Evolutionary conservation across 2,888 invertebrate species (phyloP).

Genomic region (Hirudinaria manillensis): DNA sequence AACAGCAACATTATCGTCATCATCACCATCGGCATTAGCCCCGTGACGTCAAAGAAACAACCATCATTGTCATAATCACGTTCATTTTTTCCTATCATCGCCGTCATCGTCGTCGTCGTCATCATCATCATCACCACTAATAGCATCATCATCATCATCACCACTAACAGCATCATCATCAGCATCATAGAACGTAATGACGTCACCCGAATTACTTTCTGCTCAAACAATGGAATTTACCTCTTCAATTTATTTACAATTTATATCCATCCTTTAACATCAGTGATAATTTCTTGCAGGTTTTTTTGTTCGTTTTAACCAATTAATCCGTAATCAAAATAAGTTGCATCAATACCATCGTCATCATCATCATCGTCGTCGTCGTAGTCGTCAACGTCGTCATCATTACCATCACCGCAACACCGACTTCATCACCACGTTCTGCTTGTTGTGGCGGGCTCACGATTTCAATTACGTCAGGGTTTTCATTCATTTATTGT

Average conservation of each 20-base stretch:
- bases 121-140: slow-evolving; percentile 24
- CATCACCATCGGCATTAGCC: slow-evolving; percentile 10
- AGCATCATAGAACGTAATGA: too few species aligned
- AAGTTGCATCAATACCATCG: neutral
- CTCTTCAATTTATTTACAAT: too few species aligned
- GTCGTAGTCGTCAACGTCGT: slow-evolving; percentile 4
- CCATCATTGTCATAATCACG: slow-evolving; percentile 18
- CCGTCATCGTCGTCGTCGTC: slow-evolving; percentile 11
- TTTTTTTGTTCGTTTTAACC: too few species aligned
- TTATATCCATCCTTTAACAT: too few species aligned
- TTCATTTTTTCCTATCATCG: slow-evolving; percentile 5
- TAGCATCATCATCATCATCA: slow-evolving; percentile 21
- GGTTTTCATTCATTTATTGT: neutral
- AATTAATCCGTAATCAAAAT: too few species aligned
- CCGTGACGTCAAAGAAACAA: slow-evolving; percentile 3
- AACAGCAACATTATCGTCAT: neutral
- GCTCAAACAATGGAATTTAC: too few species aligned
- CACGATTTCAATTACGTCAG: slow-evolving; percentile 15
- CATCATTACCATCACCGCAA: slow-evolving; percentile 1
- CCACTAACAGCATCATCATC: neutral
- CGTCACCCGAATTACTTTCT: too few species aligned
- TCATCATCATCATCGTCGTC: slow-evolving; percentile 20
- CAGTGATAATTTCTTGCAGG: too few species aligned
- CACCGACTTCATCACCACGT: neutral
- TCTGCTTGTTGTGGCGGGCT: slow-evolving; percentile 2